phyloP scores from a whole-genome alignment of 1,140 invertebrate genomes.

The silkworm (Bombyx mori) region DNA sequence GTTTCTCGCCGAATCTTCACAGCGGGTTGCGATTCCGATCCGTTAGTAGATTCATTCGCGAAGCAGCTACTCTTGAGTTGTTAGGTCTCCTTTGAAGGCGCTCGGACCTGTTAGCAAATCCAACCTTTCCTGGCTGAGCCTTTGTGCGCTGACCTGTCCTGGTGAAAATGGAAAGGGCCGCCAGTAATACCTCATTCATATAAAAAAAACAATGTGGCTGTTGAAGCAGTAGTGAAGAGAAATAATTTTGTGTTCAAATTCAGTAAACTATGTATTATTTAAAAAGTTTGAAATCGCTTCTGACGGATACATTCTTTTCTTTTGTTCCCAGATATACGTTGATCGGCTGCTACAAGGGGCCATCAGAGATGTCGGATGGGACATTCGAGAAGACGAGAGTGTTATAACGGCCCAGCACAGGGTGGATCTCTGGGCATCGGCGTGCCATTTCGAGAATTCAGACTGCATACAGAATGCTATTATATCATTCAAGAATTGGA shows the following conservation, averaged over 20 bases:
- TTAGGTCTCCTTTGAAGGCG: no score
- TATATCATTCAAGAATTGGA: constrained; percentile 81
- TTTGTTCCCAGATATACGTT: constrained; percentile 75
- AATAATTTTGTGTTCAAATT: no score
- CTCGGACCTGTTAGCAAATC: no score
- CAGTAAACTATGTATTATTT: not conserved
- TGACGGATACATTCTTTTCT: not conserved
- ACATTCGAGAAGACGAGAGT: constrained; percentile 73
- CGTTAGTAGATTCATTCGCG: no score
- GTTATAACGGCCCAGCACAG: constrained; percentile 78
- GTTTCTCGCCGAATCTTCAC: no score
- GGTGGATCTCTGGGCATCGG: constrained; percentile 76
- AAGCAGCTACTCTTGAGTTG: no score
- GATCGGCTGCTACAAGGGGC: constrained; percentile 75
- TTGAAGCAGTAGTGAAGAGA: no score
- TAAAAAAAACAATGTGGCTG: not conserved
- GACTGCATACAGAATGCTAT: constrained; percentile 80
- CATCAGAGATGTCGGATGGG: constrained; percentile 78
- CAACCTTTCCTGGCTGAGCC: no score
- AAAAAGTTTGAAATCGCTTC: not conserved
- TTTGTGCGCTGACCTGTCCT: no score
- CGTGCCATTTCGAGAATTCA: constrained; percentile 78
- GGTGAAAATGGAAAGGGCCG: no score
- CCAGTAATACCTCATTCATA: not conserved
- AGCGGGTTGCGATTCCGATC: no score